A percentile compares a stretch with the other conserved stretches of the same genome.
Evolutionary conservation across 2,888 invertebrate species (phyloP).

Genomic region (Tachina fera): DNA sequence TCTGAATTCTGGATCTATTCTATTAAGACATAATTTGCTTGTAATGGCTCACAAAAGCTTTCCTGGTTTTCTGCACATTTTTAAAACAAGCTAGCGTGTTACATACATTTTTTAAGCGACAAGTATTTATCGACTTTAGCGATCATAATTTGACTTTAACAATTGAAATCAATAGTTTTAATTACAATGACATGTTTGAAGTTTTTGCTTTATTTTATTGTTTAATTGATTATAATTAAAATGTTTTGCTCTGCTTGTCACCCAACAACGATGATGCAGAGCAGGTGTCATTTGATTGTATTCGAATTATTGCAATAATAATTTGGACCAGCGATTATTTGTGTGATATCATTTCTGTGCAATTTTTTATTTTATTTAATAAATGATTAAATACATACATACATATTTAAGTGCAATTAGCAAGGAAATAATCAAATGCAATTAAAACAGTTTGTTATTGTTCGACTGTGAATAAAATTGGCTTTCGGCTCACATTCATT

Average conservation of each 20-base stretch:
- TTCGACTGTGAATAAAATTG: constrained; percentile 36
- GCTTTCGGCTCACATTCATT: constrained; percentile 18
- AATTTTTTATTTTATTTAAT: not conserved
- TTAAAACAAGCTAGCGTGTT: no score
- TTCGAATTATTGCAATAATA: not conserved
- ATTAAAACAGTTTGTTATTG: not conserved
- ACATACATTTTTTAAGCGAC: no score
- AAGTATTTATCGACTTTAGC: no score
- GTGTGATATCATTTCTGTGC: constrained; percentile 1
- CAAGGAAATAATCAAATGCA: constrained; percentile 20
- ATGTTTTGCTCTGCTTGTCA: not conserved
- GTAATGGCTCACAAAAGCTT: no score
- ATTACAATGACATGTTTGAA: constrained; percentile 12
- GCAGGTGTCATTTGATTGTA: constrained; percentile 17
- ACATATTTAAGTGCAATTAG: not conserved
- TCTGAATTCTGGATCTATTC: no score
- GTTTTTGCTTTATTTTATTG: not conserved
- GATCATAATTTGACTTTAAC: no score
- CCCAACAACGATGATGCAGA: not conserved
- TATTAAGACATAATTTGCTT: no score
- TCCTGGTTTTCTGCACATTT: no score
- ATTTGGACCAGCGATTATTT: not conserved
- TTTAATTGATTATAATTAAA: constrained; percentile 18
- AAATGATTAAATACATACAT: not conserved
- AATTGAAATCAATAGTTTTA: constrained; percentile 8